phyloP scores from a whole-genome alignment of 53 echinoderm and acorn worm species.

The Temnopleurus reevesii region DNA sequence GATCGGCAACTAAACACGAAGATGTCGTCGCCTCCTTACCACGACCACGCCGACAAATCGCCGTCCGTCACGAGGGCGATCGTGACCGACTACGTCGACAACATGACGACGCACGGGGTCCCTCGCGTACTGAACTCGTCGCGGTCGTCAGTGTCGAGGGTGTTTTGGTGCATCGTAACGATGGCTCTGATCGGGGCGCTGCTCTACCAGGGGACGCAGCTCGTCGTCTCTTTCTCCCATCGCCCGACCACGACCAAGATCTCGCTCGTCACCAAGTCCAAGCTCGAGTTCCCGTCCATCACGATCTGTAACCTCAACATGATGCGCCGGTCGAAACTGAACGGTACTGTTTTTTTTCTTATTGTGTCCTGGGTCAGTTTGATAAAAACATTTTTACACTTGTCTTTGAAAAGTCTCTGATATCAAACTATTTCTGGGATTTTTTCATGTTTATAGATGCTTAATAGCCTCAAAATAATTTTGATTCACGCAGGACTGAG shows the following conservation, averaged over 20 bases:
- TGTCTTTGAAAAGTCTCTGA: too few relatives aligned
- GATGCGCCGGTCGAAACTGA: slow-evolving; percentile 43
- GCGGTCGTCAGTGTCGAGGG: slow-evolving; percentile 24
- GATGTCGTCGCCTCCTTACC: neutral
- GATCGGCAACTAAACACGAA: neutral
- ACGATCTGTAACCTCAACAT: slow-evolving; percentile 77
- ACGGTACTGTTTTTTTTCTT: neutral
- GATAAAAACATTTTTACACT: too few relatives aligned
- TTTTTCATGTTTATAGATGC: too few relatives aligned
- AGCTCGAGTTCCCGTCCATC: slow-evolving; percentile 69
- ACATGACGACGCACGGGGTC: slow-evolving; percentile 77
- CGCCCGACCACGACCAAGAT: slow-evolving; percentile 66
- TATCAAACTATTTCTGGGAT: too few relatives aligned
- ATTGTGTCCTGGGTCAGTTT: too few relatives aligned
- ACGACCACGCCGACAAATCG: neutral
- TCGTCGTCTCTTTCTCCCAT: slow-evolving; percentile 55
- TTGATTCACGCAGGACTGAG: too few relatives aligned
- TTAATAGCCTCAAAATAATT: too few relatives aligned
- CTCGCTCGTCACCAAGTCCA: slow-evolving; percentile 60
- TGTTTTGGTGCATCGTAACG: slow-evolving; percentile 62
- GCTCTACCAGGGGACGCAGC: slow-evolving; percentile 51
- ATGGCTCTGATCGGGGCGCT: slow-evolving; percentile 8
- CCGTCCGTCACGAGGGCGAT: slow-evolving; percentile 20
- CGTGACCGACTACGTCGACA: slow-evolving; percentile 67
- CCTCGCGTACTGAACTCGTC: slow-evolving; percentile 61